A percentile compares a stretch with the other conserved stretches of the same genome.
phyloP scores from a whole-genome alignment of 2,888 invertebrate species.

The Erebia epiphron region DNA sequence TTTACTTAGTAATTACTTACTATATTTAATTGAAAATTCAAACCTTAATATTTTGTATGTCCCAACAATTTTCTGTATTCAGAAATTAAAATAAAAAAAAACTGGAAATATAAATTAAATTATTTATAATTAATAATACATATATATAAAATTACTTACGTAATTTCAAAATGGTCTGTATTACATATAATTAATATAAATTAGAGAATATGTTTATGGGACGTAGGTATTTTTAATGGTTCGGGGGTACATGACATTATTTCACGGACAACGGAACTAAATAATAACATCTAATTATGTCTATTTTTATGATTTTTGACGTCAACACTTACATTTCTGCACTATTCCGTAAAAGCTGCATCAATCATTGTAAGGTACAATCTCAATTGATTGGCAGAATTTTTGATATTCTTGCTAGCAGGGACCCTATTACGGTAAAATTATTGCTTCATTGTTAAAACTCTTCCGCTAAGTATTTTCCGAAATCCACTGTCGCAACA shows the following conservation, averaged over 20 bases:
- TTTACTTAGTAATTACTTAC: not conserved
- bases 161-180: constrained; percentile 32
- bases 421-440: too few species aligned
- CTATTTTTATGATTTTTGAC: too few species aligned
- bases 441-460: not conserved
- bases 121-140: constrained; percentile 1
- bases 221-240: constrained; percentile 18
- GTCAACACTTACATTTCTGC: too few species aligned
- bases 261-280: not conserved
- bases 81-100: not conserved
- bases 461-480: too few species aligned
- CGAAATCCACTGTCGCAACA: too few species aligned
- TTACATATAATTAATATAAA: constrained; percentile 29
- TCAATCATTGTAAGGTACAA: too few species aligned
- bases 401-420: not conserved
- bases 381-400: too few species aligned
- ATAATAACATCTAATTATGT: too few species aligned
- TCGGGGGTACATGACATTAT: not conserved
- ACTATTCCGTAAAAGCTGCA: too few species aligned
- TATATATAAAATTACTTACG: too few species aligned
- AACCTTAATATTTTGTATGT: constrained; percentile 1
- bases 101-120: not conserved
- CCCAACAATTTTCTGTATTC: constrained; percentile 19
- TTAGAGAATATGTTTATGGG: constrained; percentile 21
- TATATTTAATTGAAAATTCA: not conserved